phyloP scores from a whole-genome alignment of 2,113 vertebrate genomes.

The Psammodynastes pulverulentus region DNA sequence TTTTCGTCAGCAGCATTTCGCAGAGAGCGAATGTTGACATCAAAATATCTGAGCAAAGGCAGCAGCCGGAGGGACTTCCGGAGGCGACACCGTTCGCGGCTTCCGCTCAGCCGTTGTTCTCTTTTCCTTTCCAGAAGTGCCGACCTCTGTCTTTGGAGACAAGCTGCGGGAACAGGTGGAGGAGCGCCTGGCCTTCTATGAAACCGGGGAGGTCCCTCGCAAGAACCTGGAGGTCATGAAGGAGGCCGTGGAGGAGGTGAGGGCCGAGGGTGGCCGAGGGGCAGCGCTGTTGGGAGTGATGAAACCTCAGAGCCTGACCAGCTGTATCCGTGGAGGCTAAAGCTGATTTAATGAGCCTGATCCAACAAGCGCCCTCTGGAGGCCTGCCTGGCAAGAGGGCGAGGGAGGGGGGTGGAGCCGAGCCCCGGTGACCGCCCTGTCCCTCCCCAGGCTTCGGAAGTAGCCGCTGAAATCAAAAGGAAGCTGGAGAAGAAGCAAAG shows the following conservation, averaged over 20 bases:
- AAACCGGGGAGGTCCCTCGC: slow-evolving; percentile 85
- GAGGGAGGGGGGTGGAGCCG: rapidly evolving
- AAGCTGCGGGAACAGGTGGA: slow-evolving; percentile 92
- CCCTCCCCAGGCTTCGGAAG: slow-evolving; percentile 75
- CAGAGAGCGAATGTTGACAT: slow-evolving; percentile 83
- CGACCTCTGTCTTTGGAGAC: slow-evolving; percentile 88
- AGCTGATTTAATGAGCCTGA: slow-evolving; percentile 99
- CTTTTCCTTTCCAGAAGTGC: slow-evolving; percentile 74
- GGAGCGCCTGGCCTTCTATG: slow-evolving; percentile 90
- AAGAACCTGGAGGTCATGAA: slow-evolving; percentile 96
- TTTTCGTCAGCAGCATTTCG: slow-evolving; percentile 99
- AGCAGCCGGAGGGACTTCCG: rapidly evolving
- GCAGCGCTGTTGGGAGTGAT: slow-evolving; percentile 76
- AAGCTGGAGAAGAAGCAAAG: slow-evolving; percentile 88
- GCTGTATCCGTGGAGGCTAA: slow-evolving; percentile 68
- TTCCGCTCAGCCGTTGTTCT: rapidly evolving
- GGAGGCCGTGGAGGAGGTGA: slow-evolving; percentile 84
- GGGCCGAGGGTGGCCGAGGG: background rate
- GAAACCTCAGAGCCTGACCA: slow-evolving; percentile 72
- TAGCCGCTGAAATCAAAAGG: slow-evolving; percentile 77
- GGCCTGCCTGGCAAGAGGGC: too few species aligned
- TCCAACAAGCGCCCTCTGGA: rapidly evolving
- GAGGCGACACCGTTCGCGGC: rapidly evolving
- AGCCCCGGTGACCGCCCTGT: rapidly evolving
- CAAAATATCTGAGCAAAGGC: slow-evolving; percentile 79